Conservation (phyloP, 2,888 invertebrate genomes). For the Chloroclystis v-ata region DNA sequence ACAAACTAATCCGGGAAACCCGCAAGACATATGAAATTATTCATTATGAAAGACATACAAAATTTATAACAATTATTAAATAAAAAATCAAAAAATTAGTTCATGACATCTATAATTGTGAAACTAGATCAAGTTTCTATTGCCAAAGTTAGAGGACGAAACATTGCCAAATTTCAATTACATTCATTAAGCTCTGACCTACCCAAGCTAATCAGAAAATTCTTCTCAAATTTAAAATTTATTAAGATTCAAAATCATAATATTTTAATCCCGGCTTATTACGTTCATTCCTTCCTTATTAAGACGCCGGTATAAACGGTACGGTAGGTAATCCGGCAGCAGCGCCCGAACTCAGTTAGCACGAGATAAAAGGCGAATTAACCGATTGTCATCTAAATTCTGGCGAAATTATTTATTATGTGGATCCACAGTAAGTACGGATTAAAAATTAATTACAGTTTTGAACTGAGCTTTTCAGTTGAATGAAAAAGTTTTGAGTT, state of each 20-base stretch:
- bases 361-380: slow-evolving; percentile 43
- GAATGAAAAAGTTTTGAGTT: slow-evolving; percentile 47
- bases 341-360: slow-evolving; percentile 37
- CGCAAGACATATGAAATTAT: too few relatives aligned
- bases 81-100: too few relatives aligned
- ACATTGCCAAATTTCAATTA: neutral
- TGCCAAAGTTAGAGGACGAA: too few relatives aligned
- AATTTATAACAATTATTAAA: too few relatives aligned
- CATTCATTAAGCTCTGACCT: neutral
- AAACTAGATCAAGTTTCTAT: too few relatives aligned
- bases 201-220: neutral
- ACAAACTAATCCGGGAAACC: too few relatives aligned
- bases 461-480: slow-evolving; percentile 46
- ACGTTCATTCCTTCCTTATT: slow-evolving; percentile 25
- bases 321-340: slow-evolving; percentile 20
- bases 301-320: slow-evolving; percentile 33
- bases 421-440: slow-evolving; percentile 57
- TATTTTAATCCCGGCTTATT: slow-evolving; percentile 4
- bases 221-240: slow-evolving; percentile 1
- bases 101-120: too few relatives aligned
- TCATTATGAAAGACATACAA: too few relatives aligned
- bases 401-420: slow-evolving; percentile 57
- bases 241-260: slow-evolving; percentile 1
- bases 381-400: slow-evolving; percentile 50
- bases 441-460: slow-evolving; percentile 72